phyloP scores from a whole-genome alignment of 2,888 invertebrate species.

The Antitype chi region DNA sequence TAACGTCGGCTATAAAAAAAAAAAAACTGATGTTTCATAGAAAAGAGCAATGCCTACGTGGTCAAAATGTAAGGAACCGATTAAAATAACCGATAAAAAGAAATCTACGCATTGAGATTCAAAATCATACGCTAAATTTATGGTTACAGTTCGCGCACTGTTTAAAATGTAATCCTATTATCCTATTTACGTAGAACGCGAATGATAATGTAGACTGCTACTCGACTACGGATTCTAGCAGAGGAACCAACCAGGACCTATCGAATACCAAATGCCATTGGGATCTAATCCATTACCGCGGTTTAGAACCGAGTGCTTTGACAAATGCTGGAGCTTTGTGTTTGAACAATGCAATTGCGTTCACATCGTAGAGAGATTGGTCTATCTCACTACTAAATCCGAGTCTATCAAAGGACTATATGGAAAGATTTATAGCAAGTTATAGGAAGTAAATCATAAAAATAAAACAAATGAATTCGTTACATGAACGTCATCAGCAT shows the following conservation, averaged over 20 bases:
- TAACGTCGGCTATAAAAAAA: no score
- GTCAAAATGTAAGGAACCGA: no score
- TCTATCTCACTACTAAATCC: neutral
- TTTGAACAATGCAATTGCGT: constrained; percentile 19
- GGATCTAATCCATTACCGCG: constrained; percentile 28
- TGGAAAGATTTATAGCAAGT: no score
- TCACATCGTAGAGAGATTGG: constrained; percentile 6
- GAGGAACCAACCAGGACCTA: neutral
- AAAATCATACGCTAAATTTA: no score
- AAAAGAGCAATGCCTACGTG: no score
- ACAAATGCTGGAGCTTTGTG: constrained; percentile 11
- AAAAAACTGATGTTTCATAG: no score
- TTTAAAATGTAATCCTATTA: no score
- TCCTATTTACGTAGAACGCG: no score
- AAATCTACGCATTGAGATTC: no score
- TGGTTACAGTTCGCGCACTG: no score
- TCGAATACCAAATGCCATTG: constrained; percentile 11
- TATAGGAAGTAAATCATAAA: neutral
- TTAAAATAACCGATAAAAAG: no score
- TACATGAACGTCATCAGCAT: neutral
- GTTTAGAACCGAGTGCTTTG: constrained; percentile 29
- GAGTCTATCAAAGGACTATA: neutral
- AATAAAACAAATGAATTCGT: neutral
- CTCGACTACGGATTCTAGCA: neutral
- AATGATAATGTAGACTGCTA: neutral